These are phyloP conservation scores for Caenorhabditis sp. DNA, from an alignment of 2,888 invertebrate species.

Conservation along the genomic window DNA sequence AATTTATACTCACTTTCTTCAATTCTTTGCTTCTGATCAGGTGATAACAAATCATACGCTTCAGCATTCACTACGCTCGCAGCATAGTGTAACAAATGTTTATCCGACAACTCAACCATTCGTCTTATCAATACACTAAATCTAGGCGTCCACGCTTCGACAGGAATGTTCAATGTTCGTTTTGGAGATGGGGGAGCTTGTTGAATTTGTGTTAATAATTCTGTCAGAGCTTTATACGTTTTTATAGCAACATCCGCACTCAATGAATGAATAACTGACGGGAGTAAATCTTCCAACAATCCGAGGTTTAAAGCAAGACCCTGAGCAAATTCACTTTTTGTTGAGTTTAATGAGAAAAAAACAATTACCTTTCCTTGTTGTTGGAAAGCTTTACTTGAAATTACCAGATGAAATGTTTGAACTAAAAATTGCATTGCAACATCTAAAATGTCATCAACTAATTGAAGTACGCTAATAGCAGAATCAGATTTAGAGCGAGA, in stretches of 20 bases:
- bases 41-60: constrained; percentile 66
- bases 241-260: constrained; percentile 84
- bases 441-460: constrained; percentile 83
- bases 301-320: constrained; percentile 81
- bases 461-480: constrained; percentile 83
- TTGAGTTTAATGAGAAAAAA: no score
- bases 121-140: constrained; percentile 58
- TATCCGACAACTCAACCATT: constrained; percentile 76
- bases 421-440: constrained; percentile 83
- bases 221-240: constrained; percentile 75
- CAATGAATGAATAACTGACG: constrained; percentile 81
- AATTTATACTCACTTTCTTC: constrained; percentile 70
- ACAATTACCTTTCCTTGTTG: constrained; percentile 76
- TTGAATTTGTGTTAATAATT: constrained; percentile 23
- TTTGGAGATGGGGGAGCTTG: constrained; percentile 33
- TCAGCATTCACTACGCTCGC: constrained; percentile 70
- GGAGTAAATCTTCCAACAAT: constrained; percentile 82
- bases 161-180: constrained; percentile 34
- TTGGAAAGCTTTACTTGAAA: constrained; percentile 79
- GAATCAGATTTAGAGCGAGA: constrained; percentile 74
- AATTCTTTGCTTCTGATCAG: constrained; percentile 69
- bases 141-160: constrained; percentile 60
- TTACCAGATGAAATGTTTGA: constrained; percentile 81
- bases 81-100: constrained; percentile 80
- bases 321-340: constrained; percentile 39